A percentile compares a stretch with the other conserved stretches of the same genome.
Conservation (phyloP, 2,113 vertebrate genomes). For the Haemorhous mexicanus region DNA sequence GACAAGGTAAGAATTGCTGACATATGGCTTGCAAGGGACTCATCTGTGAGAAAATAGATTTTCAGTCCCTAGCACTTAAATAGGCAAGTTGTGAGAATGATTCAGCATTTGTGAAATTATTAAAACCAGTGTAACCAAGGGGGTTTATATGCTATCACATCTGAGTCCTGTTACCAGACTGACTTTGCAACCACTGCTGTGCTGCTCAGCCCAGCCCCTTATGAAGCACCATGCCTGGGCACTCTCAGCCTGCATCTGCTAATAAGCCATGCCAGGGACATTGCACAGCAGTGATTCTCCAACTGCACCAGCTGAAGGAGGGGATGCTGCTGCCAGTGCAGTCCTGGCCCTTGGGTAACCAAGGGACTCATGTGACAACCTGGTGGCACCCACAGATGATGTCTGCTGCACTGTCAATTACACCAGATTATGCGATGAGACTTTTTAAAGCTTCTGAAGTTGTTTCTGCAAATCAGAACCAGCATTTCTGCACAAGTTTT, state of each 20-base stretch:
- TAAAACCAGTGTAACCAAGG: neutral
- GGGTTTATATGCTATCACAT: neutral
- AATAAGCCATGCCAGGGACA: neutral
- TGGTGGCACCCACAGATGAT: neutral
- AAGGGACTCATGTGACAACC: neutral
- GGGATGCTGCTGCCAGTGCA: neutral
- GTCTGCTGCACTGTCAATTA: neutral
- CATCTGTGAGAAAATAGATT: neutral
- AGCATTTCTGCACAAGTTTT: neutral
- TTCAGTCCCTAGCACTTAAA: neutral
- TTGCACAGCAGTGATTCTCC: accelerated
- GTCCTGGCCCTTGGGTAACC: neutral
- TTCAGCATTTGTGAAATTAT: neutral
- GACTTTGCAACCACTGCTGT: neutral
- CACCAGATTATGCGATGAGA: neutral
- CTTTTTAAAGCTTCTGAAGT: neutral
- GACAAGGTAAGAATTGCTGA: neutral
- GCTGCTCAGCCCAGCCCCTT: neutral
- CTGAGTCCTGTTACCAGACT: neutral
- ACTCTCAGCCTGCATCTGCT: neutral
- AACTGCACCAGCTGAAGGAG: neutral
- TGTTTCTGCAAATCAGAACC: neutral
- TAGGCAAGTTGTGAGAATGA: neutral
- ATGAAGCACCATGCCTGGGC: neutral
- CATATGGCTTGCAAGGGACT: neutral